Percentiles rank a stretch among this genome's conserved stretches.
Evolutionary conservation across 2,113 vertebrate species (phyloP).

Genomic region (Chionomys nivalis): DNA sequence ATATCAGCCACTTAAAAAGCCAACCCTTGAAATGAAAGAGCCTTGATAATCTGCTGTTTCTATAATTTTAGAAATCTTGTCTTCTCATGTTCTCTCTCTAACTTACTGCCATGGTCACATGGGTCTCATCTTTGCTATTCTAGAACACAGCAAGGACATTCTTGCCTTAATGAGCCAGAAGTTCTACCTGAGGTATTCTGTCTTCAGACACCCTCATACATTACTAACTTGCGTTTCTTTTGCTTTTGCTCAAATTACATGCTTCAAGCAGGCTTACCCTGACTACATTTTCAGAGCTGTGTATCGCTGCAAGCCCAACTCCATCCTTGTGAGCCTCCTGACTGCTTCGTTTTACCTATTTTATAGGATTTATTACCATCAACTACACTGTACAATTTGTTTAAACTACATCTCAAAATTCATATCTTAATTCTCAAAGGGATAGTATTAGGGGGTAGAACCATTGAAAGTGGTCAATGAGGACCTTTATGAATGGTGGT

Average conservation of each 20-base stretch:
- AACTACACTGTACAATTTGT: background rate
- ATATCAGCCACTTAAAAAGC: background rate
- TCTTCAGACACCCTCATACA: background rate
- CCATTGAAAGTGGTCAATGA: background rate
- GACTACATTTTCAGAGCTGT: background rate
- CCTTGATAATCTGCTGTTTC: background rate
- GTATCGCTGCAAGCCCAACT: background rate
- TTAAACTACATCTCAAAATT: background rate
- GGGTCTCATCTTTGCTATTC: background rate
- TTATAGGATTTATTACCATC: background rate
- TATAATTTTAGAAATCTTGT: background rate
- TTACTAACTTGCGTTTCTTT: background rate
- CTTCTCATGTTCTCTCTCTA: background rate
- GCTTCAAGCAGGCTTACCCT: background rate
- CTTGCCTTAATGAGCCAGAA: background rate
- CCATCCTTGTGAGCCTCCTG: background rate
- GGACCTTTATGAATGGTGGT: background rate
- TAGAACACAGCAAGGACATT: background rate
- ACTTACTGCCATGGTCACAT: background rate
- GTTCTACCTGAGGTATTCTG: background rate
- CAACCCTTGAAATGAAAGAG: background rate
- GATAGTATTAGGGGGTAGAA: background rate
- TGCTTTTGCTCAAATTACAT: background rate
- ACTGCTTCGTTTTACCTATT: background rate
- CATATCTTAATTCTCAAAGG: background rate